A percentile compares a stretch with the other conserved stretches of the same genome.
Conservation (phyloP, 2,113 vertebrate species). For the Scalopus aquaticus region DNA sequence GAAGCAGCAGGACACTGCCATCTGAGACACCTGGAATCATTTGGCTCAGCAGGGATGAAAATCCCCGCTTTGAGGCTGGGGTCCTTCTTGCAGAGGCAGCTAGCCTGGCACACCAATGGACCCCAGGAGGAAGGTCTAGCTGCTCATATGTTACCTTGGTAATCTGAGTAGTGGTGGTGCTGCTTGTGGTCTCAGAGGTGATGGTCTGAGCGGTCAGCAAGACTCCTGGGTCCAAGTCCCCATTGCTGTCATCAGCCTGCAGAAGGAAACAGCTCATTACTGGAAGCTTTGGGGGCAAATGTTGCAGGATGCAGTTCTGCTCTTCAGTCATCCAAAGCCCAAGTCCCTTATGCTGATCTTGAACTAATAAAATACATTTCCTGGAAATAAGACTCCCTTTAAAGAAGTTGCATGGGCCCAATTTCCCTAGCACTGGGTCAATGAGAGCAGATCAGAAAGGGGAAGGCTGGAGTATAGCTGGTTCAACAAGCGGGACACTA, state of each 20-base stretch:
- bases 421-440: background rate
- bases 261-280: constrained; percentile 70
- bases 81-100: background rate
- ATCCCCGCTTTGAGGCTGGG: background rate
- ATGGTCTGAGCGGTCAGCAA: constrained; percentile 97
- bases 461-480: background rate
- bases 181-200: constrained; percentile 97
- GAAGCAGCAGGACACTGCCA: background rate
- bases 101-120: too few relatives aligned
- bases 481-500: background rate
- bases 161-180: constrained; percentile 99
- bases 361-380: background rate
- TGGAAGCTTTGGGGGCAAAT: background rate
- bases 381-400: background rate
- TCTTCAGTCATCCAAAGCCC: background rate
- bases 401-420: background rate
- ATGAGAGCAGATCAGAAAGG: background rate
- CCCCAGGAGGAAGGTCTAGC: background rate
- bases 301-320: background rate
- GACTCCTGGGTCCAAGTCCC: constrained; percentile 92
- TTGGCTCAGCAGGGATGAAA: background rate
- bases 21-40: background rate
- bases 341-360: background rate
- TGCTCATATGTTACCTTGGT: constrained; percentile 93
- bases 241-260: constrained; percentile 89